Conservation (phyloP, 2,113 vertebrate species). For the Anser brachyrhynchus region DNA sequence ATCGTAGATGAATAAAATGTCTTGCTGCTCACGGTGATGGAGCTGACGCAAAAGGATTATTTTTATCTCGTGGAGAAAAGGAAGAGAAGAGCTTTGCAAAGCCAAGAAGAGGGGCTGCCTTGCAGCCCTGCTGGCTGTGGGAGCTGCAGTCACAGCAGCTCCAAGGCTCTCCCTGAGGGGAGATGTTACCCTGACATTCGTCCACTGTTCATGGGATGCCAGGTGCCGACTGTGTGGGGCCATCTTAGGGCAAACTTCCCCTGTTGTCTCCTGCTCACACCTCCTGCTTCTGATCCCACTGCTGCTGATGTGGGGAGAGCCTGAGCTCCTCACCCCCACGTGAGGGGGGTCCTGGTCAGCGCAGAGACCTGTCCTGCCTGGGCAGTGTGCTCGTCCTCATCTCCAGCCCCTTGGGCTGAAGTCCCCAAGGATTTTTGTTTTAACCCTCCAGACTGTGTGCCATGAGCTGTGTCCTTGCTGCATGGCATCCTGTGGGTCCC, state of each 20-base stretch:
- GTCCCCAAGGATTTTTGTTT: neutral
- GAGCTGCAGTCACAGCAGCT: neutral
- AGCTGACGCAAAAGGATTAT: slow-evolving; percentile 61
- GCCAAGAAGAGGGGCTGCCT: neutral
- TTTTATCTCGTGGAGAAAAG: slow-evolving; percentile 33
- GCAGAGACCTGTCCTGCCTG: neutral
- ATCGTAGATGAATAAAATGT: neutral
- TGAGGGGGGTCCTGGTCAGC: neutral
- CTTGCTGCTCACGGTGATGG: slow-evolving; percentile 3
- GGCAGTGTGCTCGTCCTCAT: neutral
- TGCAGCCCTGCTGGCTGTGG: neutral
- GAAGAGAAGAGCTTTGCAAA: neutral
- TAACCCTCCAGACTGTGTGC: accelerated
- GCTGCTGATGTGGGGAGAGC: accelerated
- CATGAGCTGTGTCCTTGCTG: neutral
- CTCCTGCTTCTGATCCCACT: neutral
- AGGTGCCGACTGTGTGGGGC: neutral
- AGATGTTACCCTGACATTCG: slow-evolving; percentile 7
- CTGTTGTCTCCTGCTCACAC: neutral
- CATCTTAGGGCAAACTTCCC: neutral
- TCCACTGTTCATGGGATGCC: neutral
- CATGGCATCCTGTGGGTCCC: neutral
- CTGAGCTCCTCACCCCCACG: neutral
- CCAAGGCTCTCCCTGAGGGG: neutral
- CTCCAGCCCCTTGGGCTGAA: neutral